Evolutionary conservation across 2,797 vertebrate species (phyloP), one percentile per base, ranked within the genome.

Genomic region (Acropternis orthonyx): DNA sequence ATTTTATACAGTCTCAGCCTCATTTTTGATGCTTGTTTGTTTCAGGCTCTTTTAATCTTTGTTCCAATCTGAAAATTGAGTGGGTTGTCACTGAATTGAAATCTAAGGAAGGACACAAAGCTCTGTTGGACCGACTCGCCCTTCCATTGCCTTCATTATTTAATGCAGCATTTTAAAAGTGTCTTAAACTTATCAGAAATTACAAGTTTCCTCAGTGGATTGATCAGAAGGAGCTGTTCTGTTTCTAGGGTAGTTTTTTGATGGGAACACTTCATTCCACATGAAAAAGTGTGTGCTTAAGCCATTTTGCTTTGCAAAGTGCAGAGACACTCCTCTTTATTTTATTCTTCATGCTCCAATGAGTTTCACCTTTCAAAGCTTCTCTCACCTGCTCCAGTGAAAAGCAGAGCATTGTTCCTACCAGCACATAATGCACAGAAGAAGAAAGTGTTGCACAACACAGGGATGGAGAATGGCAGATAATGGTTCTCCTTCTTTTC

Each of bases 401-500:
- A 54, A 81, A 86, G 13, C 24, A 78, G 37, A 56, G 30, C 37
- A 17, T n/a, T 68, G 66, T 44, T 93, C 69, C 51, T 6, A 22
- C 2, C 19, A 59, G 21, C 37, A 41, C 39, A 46, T 6, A 1
- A 8, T 88, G n/a, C 32, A 59, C 4, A 36, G 63, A 37, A 32
- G 36, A 5, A 37, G 37, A 54, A 76, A 27, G 4, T 24, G 15
- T 89, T 95, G 79, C 79, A 52, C 46, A 88, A 86, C 23, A 17
- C 17, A 46, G 51, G 54, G 21, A 51, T 36, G 36, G 30, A 66
- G 39, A 44, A 19, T 2, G 2, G 2, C 36, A 62, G 26, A 63
- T 32, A 48, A 75, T 84, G 21, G 16, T 44, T 72, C 39, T 81
- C 27, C 30, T 76, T 90, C 88, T 94, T 54, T 83, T 76, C 83